Base-by-base conservation (phyloP, 2,797 vertebrate genomes). In the Chiloscyllium punctatum region DNA sequence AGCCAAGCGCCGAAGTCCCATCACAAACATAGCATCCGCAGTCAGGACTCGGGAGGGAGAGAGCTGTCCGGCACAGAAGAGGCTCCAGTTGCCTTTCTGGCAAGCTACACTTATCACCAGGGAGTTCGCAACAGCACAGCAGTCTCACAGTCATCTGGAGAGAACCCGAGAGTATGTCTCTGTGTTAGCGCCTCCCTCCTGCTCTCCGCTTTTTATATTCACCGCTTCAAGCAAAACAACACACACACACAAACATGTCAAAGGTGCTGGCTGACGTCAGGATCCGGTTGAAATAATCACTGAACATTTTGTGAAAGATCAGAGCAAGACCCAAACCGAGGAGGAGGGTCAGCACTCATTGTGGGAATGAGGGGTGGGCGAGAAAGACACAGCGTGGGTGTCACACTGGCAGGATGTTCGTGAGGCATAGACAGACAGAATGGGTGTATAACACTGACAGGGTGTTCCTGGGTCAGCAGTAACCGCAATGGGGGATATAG, bases 241-340 rank as follows among this genome's bases (percentile, higher is more conserved):
- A 87, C 87, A n/a, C 0, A 42, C 2, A 37, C 69, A 87, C 87
- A n/a, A 0, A 69, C 3, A 37, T 92, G 90, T 92, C 90, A 92
- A 92, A 92, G 90, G 90, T 92, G 90, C 90, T 68, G 90, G 90
- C 16, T 92, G 90, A 92, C 90, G 90, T 92, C 90, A 92, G 90
- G 62, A 69, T 23, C 37, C 2, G 90, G 62, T 25, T 25, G n/a
- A 92, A 69, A n/a, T 25, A 8, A 9, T 18, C 57, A 62, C 11
- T 18, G 30, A 16, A 92, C 90, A 23, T 92, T 92, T 92, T 7
- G 62, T 25, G 66, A 16, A 62, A 90, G 53, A 62, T 30, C 27
- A 90, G 53, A 90, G 87, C n/a, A 62, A 62, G 62, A 92, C 15
- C 37, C 62, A 69, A 9, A 66, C 18, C 18, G 53, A 62, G 62